phyloP scores from a whole-genome alignment of 2,797 vertebrate species.

The Pachyuromys duprasi region DNA sequence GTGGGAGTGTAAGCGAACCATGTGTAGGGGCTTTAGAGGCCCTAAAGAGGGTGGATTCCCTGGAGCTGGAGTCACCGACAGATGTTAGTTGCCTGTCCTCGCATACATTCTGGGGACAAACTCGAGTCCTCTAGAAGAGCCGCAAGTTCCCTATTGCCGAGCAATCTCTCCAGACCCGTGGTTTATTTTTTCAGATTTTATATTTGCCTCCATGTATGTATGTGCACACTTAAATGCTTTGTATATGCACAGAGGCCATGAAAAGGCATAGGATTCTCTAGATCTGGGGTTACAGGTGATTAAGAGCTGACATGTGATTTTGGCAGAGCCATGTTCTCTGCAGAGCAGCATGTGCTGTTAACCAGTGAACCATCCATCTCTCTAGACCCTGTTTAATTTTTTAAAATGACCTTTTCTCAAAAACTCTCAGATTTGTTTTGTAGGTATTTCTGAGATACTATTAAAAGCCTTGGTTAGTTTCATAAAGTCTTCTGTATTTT shows the following conservation, averaged over 20 bases:
- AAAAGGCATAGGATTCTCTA: background rate
- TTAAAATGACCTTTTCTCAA: background rate
- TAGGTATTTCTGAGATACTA: background rate
- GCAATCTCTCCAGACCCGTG: background rate
- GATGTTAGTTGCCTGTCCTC: background rate
- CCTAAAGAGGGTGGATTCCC: background rate
- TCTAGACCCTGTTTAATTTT: background rate
- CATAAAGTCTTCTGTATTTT: conserved; percentile 36
- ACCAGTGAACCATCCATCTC: background rate
- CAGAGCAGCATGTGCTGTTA: background rate
- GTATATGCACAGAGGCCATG: background rate
- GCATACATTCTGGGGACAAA: background rate
- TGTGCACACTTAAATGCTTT: background rate
- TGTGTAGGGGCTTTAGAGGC: background rate
- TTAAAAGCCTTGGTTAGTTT: background rate
- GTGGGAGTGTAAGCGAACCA: background rate
- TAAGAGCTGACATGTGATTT: background rate
- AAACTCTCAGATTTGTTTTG: background rate
- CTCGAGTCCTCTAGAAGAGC: background rate
- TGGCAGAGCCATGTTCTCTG: background rate
- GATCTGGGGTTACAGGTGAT: background rate
- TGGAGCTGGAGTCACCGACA: background rate
- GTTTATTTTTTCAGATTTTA: background rate
- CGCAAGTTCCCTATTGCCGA: background rate
- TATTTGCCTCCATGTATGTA: background rate